Conservation (phyloP, 2,888 invertebrate species). For the Dorcus hopei region DNA sequence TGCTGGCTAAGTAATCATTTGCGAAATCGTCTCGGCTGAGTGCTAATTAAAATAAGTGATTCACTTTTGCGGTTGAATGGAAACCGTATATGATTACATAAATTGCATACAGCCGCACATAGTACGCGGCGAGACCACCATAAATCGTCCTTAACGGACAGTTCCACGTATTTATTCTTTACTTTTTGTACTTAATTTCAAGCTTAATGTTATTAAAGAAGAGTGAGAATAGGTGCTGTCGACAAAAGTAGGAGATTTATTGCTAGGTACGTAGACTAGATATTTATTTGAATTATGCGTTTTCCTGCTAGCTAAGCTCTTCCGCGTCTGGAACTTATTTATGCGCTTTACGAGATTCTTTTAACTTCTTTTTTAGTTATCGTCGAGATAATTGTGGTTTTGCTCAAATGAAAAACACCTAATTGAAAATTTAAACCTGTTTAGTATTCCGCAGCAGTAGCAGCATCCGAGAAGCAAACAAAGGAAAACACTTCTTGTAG, state of each 20-base stretch:
- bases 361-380: background rate
- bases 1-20: background rate
- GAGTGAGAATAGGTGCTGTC: constrained; percentile 26
- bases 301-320: constrained; percentile 1
- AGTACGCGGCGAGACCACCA: constrained; percentile 26
- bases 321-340: background rate
- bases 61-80: constrained; percentile 34
- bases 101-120: constrained; percentile 30
- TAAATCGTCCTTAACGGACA: constrained; percentile 34
- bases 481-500: too few relatives aligned
- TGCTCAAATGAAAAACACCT: too few relatives aligned
- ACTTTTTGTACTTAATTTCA: constrained; percentile 31
- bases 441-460: too few relatives aligned
- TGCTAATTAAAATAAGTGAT: constrained; percentile 34
- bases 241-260: constrained; percentile 13
- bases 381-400: background rate
- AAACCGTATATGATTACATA: constrained; percentile 38
- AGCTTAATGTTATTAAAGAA: constrained; percentile 32
- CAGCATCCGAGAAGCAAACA: too few relatives aligned
- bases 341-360: background rate
- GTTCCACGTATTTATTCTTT: constrained; percentile 29
- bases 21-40: constrained; percentile 1
- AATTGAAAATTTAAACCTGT: too few relatives aligned
- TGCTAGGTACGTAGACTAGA: constrained; percentile 8
- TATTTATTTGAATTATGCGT: constrained; percentile 14